Conservation (phyloP, 2,113 vertebrate genomes). For the Bagarius yarrelli region DNA sequence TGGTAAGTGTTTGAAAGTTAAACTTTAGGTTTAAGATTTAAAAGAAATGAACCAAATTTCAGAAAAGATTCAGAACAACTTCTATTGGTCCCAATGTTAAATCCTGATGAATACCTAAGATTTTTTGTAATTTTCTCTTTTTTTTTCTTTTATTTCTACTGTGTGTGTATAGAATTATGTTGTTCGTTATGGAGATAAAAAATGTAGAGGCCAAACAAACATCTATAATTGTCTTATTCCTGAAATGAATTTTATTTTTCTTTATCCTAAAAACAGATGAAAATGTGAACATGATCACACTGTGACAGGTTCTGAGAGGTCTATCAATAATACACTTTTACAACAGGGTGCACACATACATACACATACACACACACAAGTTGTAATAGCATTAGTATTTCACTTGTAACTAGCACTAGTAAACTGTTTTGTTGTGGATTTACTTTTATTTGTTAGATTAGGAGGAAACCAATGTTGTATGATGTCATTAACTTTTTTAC, state of each 20-base stretch:
- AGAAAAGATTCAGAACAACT: not conserved
- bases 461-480: constrained; percentile 36
- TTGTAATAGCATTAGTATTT: constrained; percentile 53
- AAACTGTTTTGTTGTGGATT: constrained; percentile 36
- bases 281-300: constrained; percentile 29
- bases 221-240: constrained; percentile 8
- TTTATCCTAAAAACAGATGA: not conserved
- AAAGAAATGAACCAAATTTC: not conserved
- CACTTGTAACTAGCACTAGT: constrained; percentile 38
- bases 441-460: constrained; percentile 30
- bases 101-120: not conserved
- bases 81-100: not conserved
- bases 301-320: constrained; percentile 53
- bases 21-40: not conserved
- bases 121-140: not conserved
- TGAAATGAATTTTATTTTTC: constrained; percentile 3
- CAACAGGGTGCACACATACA: constrained; percentile 66
- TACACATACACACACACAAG: constrained; percentile 48
- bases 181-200: constrained; percentile 8
- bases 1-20: not conserved
- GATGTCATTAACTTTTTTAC: constrained; percentile 62
- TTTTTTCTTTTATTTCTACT: not conserved
- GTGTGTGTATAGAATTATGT: not conserved
- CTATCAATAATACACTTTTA: constrained; percentile 57
- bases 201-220: constrained; percentile 6